Evolutionary conservation across 2,888 invertebrate genomes (phyloP).

Genomic region (Acanthosepion lycidas): DNA sequence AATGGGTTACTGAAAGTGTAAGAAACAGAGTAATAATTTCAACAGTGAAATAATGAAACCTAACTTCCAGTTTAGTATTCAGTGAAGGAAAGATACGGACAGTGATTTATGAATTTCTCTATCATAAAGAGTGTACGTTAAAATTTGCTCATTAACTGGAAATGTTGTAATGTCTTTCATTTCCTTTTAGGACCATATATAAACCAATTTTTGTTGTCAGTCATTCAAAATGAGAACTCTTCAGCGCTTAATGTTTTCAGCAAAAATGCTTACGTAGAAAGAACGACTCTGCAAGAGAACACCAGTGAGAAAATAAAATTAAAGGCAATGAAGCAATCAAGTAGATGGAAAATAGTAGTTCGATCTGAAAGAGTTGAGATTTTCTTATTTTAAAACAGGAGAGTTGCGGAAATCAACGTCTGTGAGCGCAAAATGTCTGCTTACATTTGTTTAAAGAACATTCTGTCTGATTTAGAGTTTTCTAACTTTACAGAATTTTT

Average conservation of each 20-base stretch:
- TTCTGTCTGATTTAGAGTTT: not conserved
- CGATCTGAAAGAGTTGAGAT: not conserved
- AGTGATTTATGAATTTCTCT: no score
- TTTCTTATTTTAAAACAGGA: not conserved
- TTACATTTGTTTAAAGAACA: not conserved
- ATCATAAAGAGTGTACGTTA: no score
- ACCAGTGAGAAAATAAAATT: not conserved
- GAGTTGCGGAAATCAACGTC: not conserved
- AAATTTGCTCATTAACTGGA: no score
- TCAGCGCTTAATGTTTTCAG: not conserved
- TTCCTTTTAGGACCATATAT: no score
- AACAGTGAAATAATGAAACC: no score
- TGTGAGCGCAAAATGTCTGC: not conserved
- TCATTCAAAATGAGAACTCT: not conserved
- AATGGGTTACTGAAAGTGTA: no score
- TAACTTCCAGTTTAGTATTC: no score
- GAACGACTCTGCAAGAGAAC: not conserved
- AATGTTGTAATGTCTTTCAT: no score
- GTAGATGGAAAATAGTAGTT: not conserved
- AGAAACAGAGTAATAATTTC: no score
- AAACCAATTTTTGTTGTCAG: no score
- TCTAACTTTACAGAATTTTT: not conserved
- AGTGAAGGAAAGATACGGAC: no score
- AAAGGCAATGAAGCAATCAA: not conserved
- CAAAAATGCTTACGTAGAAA: not conserved